Evolutionary conservation across 1,140 invertebrate species (phyloP).

Genomic region (Diprion similis): DNA sequence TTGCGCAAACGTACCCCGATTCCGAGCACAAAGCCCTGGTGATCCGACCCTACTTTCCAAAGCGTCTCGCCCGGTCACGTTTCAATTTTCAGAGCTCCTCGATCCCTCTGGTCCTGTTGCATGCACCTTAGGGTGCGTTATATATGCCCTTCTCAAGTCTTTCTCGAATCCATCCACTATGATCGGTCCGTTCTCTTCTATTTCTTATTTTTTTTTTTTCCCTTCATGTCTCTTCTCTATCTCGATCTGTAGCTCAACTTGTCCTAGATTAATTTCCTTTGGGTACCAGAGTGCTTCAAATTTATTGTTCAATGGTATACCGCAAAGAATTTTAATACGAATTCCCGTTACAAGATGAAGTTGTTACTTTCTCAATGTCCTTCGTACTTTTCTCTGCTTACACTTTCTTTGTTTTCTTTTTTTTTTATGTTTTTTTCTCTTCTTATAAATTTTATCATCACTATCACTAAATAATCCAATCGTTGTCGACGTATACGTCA

Average conservation of each 20-base stretch:
- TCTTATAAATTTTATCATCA: too few relatives aligned
- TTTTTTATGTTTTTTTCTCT: too few relatives aligned
- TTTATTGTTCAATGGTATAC: background rate
- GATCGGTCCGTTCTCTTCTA: constrained; percentile 34
- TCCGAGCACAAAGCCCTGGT: constrained; percentile 21
- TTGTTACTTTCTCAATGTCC: too few relatives aligned
- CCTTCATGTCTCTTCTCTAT: background rate
- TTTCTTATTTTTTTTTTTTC: background rate
- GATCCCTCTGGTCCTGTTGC: background rate
- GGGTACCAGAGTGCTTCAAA: background rate
- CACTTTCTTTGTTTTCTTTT: too few relatives aligned
- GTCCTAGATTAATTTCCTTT: background rate
- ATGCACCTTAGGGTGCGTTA: background rate
- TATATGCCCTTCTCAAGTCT: constrained; percentile 24
- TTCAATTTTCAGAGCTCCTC: background rate
- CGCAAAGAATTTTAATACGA: background rate
- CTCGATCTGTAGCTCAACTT: background rate
- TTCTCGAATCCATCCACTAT: constrained; percentile 34
- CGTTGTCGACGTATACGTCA: too few relatives aligned
- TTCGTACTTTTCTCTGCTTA: too few relatives aligned
- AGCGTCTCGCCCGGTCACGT: background rate
- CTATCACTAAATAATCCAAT: too few relatives aligned
- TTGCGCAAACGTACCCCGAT: constrained; percentile 35
- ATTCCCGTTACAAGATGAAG: too few relatives aligned
- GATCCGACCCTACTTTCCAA: background rate